Evolutionary conservation across 2,888 invertebrate genomes (phyloP), one percentile per base, ranked within the genome.

Genomic region (Corbicula japonica): DNA sequence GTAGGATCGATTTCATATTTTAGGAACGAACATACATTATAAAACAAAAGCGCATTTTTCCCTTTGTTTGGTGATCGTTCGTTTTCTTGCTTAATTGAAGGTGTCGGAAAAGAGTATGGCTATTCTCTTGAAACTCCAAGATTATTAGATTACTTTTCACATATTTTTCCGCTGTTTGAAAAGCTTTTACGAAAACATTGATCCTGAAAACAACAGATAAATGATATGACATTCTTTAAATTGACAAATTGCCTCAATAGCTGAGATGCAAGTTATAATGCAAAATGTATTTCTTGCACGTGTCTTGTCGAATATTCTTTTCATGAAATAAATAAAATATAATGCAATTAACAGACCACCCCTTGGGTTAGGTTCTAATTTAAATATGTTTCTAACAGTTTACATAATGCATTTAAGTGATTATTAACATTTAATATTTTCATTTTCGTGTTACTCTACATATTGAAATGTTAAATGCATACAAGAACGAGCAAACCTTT

Each of bases 1-100:
- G 48, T 52, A 48, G 69, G 70, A 75, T 79, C 68, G 30, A 44
- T 71, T 75, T 71, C 79, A 56, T 26, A 44, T 54, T 66, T 66
- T 41, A 54, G 50, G 60, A 50, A 71, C 66, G 66, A 75, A 71
- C 62, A 66, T 61, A 72, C 79, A 72, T 75, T 75, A 71, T 66
- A 79, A 79, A 75, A 79, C 79, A 79, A 79, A 79, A 71, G 66
- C 56, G 68, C 71, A 79, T 79, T 75, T 75, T 79, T 77, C 35
- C 52, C 54, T 80, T 80, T 80, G 80, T 80, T 60, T 44, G 23
- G n/a, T 69, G 58, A 73, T 73, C 65, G 70, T 48, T 70, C 73
- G 76, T 80, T 80, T 80, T 76, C 73, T 69, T 76, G 80, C 73
- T 70, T 80, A 76, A 73, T 80, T 80, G 68, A 61, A 66, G 76